These are phyloP conservation scores for Nesoenas mayeri DNA, from an alignment of 2,113 vertebrate genomes.

Conservation along the genomic window DNA sequence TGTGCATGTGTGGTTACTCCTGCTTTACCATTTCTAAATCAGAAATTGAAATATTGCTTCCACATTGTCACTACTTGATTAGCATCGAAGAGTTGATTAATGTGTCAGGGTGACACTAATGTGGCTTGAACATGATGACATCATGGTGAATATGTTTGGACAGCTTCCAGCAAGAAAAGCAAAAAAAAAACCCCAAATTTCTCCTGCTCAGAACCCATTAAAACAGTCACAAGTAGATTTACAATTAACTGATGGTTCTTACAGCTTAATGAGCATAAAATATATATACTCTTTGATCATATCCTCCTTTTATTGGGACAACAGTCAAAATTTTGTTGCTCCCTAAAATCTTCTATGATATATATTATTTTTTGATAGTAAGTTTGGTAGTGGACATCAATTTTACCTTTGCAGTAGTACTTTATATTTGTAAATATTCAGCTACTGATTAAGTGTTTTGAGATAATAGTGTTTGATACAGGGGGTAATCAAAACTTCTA, in stretches of 20 bases:
- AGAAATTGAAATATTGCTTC: background rate
- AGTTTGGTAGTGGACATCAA: background rate
- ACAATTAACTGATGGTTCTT: background rate
- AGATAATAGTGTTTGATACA: background rate
- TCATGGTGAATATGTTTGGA: background rate
- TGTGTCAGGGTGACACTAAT: background rate
- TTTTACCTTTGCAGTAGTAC: background rate
- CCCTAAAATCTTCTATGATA: background rate
- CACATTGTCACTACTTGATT: background rate
- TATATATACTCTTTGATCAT: background rate
- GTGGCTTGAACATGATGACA: background rate
- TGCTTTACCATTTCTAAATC: background rate
- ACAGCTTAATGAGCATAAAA: background rate
- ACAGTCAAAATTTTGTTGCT: background rate
- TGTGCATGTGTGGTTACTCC: background rate
- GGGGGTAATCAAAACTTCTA: background rate
- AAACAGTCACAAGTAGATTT: background rate
- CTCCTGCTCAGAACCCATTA: background rate
- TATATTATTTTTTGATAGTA: background rate
- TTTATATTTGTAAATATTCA: background rate
- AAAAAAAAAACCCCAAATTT: background rate
- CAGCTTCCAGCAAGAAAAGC: background rate
- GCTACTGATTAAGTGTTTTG: background rate
- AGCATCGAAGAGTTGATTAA: background rate
- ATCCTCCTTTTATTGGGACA: background rate